Evolutionary conservation across 1,140 invertebrate genomes (phyloP), one percentile per base, ranked within the genome.

Genomic region (Brachionus asplanchnoidis): DNA sequence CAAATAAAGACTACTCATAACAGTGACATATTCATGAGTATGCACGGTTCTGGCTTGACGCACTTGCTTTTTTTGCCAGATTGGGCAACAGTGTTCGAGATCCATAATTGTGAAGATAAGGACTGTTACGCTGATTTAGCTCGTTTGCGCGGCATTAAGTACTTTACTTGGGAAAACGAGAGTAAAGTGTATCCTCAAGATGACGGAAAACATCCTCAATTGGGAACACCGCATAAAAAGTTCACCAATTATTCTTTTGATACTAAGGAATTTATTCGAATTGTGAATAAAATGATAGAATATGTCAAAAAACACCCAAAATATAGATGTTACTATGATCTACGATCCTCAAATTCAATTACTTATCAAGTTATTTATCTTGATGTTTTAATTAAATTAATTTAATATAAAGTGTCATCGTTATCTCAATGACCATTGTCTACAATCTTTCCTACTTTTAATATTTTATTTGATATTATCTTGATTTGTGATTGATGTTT

Each of bases 201-300:
- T 90, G 92, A 95, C 89, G 94, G 94, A 14, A 93, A 94, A 87
- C 94, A 96, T 91, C 94, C 94, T n/a, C 93, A 94, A 26, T 93
- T 94, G 12, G 94, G 94, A 28, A 94, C 95, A n/a, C 68, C 66
- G 14, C 95, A 97, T 90, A 94, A 95, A 1, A 99, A 98, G 89
- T 98, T 98, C 88, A 96, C 94, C 9, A 98, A 99, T 89, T 99
- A 98, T 88, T 92, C 92, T 11, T 98, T 99, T 90, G 94, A 99
- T 89, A 92, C 93, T 0, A 87, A 92, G 12, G 96, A 98, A 89
- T 98, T 98, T 89, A 86, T 94, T 84, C 89, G 93, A 53, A 89
- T 97, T 3, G 93, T 98, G 0, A 89, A 90, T 17, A 89, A 92
- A 86, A 95, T 94, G 26, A 93, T 92, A 0, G 90, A 92, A 8